phyloP scores from a whole-genome alignment of 2,797 vertebrate genomes.

The Margarornis squamiger region DNA sequence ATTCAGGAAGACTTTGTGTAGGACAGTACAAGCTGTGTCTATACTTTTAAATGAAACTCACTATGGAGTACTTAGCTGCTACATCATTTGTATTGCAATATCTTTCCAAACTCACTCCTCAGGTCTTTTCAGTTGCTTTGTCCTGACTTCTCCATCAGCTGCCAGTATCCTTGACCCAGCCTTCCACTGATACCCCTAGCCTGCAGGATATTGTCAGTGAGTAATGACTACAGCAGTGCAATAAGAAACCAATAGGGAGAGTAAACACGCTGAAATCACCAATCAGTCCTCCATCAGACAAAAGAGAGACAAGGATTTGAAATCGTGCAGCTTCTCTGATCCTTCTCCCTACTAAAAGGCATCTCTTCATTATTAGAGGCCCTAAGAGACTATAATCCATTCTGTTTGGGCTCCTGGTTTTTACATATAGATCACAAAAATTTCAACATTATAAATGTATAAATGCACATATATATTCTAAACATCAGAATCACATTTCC shows the following conservation, averaged over 20 bases:
- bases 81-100: neutral
- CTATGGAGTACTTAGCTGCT: neutral
- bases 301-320: neutral
- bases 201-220: slow-evolving; percentile 10
- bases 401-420: neutral
- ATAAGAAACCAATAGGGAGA: neutral
- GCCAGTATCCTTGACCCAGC: neutral
- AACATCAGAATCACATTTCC: neutral
- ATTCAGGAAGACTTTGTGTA: neutral
- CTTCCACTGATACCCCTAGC: neutral
- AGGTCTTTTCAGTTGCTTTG: neutral
- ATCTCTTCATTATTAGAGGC: neutral
- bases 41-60: neutral
- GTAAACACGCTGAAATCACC: neutral
- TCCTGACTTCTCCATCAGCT: neutral
- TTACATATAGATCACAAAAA: neutral
- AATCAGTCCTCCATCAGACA: neutral
- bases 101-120: neutral
- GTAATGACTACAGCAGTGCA: neutral
- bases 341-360: neutral
- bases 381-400: neutral
- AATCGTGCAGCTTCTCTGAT: neutral
- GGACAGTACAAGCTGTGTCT: neutral
- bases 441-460: no score
- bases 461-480: neutral